Evolutionary conservation across 2,797 vertebrate species (phyloP), one percentile per base, ranked within the genome.

Genomic region (Gallinago nigripennis): DNA sequence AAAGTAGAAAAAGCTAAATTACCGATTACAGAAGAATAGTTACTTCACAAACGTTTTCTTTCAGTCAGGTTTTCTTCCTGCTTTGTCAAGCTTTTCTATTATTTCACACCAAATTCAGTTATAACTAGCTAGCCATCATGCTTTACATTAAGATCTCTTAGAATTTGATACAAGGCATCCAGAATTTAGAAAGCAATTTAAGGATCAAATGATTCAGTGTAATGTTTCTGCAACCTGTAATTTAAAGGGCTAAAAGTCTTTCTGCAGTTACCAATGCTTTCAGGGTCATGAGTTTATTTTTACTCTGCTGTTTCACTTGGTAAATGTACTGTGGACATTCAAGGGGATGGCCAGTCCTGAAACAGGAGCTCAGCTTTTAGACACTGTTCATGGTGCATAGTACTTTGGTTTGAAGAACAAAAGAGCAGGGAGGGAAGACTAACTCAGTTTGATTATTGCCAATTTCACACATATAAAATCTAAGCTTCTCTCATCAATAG

Each of bases 121-220:
- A 39, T 24, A 82, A 86, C 61, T 61, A 77, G 11, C 51, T 46
- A 58, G 54, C 51, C 41, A 46, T 60, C 46, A 16, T 46, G 37
- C 28, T 58, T 81, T 72, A 64, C 41, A 71, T 69, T 63, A 79
- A 70, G 14, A 82, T 53, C 31, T 72, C 71, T 66, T 68, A 58
- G 69, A 87, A n/a, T 53, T 77, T 58, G 27, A 60, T 54, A 56
- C 33, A 90, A 95, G 64, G n/a, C 77, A 86, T 48, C 31, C 64
- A 91, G 80, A 94, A 91, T 82, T 91, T 73, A 77, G 48, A 92
- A 84, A 92, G 70, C 77, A 94, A 82, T 90, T 77, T 88, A 91
- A 86, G 70, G 66, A 92, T 92, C 75, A 92, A 91, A 82, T 70
- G 16, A 88, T 91, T 92, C 87, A 84, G 54, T 45, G n/a, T 73